Evolutionary conservation across 2,888 invertebrate genomes (phyloP).

Genomic region (Dusona sp.): DNA sequence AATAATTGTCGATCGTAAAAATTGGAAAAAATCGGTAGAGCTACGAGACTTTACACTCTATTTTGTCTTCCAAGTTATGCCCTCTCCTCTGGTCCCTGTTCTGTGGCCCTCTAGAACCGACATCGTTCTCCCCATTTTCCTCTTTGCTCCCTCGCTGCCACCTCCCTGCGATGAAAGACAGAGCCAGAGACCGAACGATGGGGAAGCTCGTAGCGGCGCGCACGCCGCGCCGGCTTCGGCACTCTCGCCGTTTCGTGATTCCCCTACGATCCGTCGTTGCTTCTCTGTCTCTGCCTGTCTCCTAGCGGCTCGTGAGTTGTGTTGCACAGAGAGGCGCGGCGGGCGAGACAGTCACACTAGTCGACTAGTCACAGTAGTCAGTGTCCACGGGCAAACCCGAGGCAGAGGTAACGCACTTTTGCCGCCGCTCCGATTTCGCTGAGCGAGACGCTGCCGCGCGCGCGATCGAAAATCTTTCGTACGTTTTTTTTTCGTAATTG

Average conservation of each 20-base stretch:
- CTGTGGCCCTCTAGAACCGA: not conserved
- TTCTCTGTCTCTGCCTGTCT: slow-evolving; percentile 62
- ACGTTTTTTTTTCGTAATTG: slow-evolving; percentile 12
- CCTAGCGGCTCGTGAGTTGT: slow-evolving; percentile 24
- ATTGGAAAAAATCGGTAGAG: not conserved
- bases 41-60: slow-evolving; percentile 42
- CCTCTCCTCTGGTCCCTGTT: not conserved
- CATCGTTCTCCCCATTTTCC: slow-evolving; percentile 16
- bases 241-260: slow-evolving; percentile 63
- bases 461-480: slow-evolving; percentile 25
- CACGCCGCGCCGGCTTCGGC: slow-evolving; percentile 57
- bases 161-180: not conserved
- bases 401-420: slow-evolving; percentile 60
- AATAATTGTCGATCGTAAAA: not conserved
- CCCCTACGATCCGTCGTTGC: slow-evolving; percentile 65
- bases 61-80: not conserved
- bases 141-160: not conserved
- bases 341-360: slow-evolving; percentile 32
- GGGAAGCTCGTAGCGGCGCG: slow-evolving; percentile 38
- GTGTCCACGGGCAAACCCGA: slow-evolving; percentile 68
- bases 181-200: not conserved
- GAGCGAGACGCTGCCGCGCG: slow-evolving; percentile 61
- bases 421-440: slow-evolving; percentile 33
- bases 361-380: slow-evolving; percentile 44
- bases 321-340: slow-evolving; percentile 4